Conservation (phyloP, 1,140 invertebrate species). For the Drosophila arizonae region DNA sequence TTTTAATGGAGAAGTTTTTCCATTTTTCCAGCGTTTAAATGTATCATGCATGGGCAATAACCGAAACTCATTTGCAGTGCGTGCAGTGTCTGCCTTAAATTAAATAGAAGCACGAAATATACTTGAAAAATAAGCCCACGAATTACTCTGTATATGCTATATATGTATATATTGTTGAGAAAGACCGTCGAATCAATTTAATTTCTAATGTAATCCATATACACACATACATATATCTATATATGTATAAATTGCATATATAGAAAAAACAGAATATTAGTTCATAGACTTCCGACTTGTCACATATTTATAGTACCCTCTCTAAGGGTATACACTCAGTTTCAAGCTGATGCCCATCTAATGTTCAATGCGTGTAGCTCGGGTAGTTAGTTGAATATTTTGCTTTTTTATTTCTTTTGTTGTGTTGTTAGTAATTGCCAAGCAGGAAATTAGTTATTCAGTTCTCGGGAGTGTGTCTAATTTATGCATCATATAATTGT, state of each 20-base stretch:
- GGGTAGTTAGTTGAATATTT: conserved; percentile 15
- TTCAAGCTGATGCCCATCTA: conserved; percentile 23
- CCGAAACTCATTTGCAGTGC: conserved; percentile 63
- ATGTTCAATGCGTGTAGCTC: conserved; percentile 34
- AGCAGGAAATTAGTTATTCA: conserved; percentile 79
- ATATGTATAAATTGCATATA: too few relatives aligned
- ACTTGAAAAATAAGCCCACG: not conserved
- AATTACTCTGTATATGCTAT: too few relatives aligned
- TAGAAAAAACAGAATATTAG: too few relatives aligned
- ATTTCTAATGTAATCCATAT: too few relatives aligned
- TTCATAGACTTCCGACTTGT: too few relatives aligned
- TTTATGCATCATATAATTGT: conserved; percentile 75
- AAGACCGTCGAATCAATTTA: too few relatives aligned
- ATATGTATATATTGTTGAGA: too few relatives aligned
- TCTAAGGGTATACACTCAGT: not conserved
- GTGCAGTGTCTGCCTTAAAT: conserved; percentile 54
- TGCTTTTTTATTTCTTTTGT: not conserved
- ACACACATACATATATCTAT: too few relatives aligned
- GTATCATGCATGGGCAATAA: conserved; percentile 69
- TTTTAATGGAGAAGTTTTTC: conserved; percentile 43
- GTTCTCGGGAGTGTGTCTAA: conserved; percentile 58
- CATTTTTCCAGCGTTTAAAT: conserved; percentile 72
- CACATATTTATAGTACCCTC: not conserved
- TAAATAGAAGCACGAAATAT: conserved; percentile 31
- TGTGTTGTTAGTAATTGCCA: conserved; percentile 64